Conservation (phyloP, 2,113 vertebrate species). For the Halichoeres trimaculatus region DNA sequence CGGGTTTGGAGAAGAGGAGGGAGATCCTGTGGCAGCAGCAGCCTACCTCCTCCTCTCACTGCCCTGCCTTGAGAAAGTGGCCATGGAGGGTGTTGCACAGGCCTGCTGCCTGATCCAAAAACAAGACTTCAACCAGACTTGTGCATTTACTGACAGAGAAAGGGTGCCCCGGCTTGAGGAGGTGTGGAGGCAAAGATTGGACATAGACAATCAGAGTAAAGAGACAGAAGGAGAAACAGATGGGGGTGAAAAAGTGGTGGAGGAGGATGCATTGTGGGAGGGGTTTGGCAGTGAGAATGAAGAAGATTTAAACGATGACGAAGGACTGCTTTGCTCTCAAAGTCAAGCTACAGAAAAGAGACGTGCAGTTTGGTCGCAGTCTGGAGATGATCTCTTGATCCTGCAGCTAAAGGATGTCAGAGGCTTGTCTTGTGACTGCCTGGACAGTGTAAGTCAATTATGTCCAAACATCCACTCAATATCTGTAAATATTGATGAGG, state of each 20-base stretch:
- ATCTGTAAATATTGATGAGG: slow-evolving; percentile 59
- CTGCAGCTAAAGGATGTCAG: slow-evolving; percentile 69
- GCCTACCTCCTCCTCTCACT: slow-evolving; percentile 79
- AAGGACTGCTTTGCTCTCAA: neutral
- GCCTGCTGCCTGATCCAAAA: slow-evolving; percentile 74
- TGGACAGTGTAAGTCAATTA: slow-evolving; percentile 63
- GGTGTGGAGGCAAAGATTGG: slow-evolving; percentile 55
- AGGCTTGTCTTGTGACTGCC: slow-evolving; percentile 59
- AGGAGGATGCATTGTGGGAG: slow-evolving; percentile 28
- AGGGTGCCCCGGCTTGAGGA: slow-evolving; percentile 63
- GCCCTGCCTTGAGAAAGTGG: slow-evolving; percentile 72
- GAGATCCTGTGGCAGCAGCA: slow-evolving; percentile 55
- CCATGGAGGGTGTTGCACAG: slow-evolving; percentile 71
- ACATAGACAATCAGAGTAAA: neutral
- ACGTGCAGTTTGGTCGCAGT: slow-evolving; percentile 9
- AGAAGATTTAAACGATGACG: slow-evolving; percentile 17
- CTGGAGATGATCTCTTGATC: slow-evolving; percentile 40
- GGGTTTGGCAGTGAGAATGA: slow-evolving; percentile 33
- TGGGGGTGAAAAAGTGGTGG: slow-evolving; percentile 25
- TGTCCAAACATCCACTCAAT: slow-evolving; percentile 75
- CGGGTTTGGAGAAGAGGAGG: slow-evolving; percentile 73
- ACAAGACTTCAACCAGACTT: slow-evolving; percentile 50
- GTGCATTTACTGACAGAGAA: slow-evolving; percentile 62
- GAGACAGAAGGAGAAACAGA: slow-evolving; percentile 6
- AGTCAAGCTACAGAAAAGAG: slow-evolving; percentile 10